Evolutionary conservation across 1,140 invertebrate species (phyloP).

Genomic region (Drosophila albomicans): DNA sequence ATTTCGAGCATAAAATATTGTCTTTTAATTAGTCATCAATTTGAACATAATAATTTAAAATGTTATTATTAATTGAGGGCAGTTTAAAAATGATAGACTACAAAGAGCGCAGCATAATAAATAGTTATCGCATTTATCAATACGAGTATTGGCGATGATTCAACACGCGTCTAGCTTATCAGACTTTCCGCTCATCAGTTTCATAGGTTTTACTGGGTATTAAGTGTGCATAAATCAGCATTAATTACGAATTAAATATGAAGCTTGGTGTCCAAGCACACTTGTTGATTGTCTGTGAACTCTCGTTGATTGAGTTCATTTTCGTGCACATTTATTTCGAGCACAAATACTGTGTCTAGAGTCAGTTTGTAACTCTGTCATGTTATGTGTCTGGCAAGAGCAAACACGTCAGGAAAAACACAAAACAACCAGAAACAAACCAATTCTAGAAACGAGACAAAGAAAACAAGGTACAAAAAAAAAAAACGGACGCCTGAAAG

Average conservation of each 20-base stretch:
- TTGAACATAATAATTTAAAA: constrained; percentile 9
- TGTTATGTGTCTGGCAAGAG: constrained; percentile 30
- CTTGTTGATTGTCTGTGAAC: constrained; percentile 1
- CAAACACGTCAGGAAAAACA: constrained; percentile 54
- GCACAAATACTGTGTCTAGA: not conserved
- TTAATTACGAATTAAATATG: constrained; percentile 16
- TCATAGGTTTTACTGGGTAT: not conserved
- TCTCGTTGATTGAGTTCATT: constrained; percentile 18
- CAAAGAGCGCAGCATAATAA: too few species aligned
- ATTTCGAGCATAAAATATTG: not conserved
- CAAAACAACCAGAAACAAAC: constrained; percentile 11
- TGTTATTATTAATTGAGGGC: not conserved
- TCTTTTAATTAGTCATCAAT: not conserved
- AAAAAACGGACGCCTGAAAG: constrained; percentile 50
- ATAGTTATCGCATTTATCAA: not conserved
- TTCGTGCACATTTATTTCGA: constrained; percentile 6
- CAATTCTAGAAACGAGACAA: constrained; percentile 1
- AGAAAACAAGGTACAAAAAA: constrained; percentile 39
- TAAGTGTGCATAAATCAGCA: constrained; percentile 5
- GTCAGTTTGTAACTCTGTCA: constrained; percentile 15
- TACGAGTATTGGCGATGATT: not conserved
- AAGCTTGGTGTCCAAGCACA: constrained; percentile 10
- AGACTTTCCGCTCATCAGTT: not conserved
- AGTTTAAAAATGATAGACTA: not conserved
- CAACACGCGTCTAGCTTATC: not conserved